Evolutionary conservation across 1,140 invertebrate species (phyloP), one percentile per base, ranked within the genome.

Genomic region (Mercenaria mercenaria): DNA sequence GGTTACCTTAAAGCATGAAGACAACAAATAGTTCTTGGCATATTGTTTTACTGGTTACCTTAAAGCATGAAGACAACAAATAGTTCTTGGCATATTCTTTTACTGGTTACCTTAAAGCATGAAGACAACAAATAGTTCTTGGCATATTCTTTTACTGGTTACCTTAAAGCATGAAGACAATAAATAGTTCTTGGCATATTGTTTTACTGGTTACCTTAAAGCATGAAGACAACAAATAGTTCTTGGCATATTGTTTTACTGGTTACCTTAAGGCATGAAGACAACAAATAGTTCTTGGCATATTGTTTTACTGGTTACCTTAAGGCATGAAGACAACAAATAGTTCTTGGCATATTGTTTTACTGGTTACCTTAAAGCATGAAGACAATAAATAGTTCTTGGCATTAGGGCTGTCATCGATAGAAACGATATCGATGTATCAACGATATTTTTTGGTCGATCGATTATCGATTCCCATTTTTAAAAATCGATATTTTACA

Each of bases 211-310:
- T 61, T 61, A 61, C 56, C 18, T n/a, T 6, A 61, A 26, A 11
- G 56, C 18, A 61, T 61, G 56, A 26, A 61, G 18, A 61, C 56
- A 61, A n/a, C 6, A 61, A n/a, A 61, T 61, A 61, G 56, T 61
- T 26, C 56, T n/a, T n/a, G n/a, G n/a, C n/a, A n/a, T n/a, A n/a
- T n/a, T n/a, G n/a, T n/a, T n/a, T n/a, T n/a, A n/a, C 26, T 13
- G 23, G 15, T 47, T 20, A 82, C 20, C 81, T 69, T 18, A 83
- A 43, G 13, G 81, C 81, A 83, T 80, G 76, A 23, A 80, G 26
- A 52, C 76, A 98, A 95, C 98, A 98, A 90, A 98, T 97, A 0
- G 98, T 97, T 92, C 97, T n/a, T n/a, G n/a, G n/a, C n/a, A n/a
- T n/a, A n/a, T n/a, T n/a, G n/a, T n/a, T n/a, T n/a, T n/a, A n/a